Evolutionary conservation across 2,888 invertebrate genomes (phyloP).

Genomic region (Rhodophaea formosa): DNA sequence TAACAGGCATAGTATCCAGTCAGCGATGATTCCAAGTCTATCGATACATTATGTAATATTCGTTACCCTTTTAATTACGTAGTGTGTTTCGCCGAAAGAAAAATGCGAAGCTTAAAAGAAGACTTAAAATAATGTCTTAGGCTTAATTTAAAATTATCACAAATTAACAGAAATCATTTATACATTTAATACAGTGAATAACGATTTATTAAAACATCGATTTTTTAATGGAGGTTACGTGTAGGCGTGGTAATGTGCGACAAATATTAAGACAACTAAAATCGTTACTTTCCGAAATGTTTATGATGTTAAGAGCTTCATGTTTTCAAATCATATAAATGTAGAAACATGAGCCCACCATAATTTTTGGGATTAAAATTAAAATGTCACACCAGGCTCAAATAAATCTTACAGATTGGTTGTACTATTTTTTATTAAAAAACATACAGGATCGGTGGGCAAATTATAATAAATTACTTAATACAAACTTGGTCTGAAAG

Average conservation of each 20-base stretch:
- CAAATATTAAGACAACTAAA: neutral
- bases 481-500: slow-evolving; percentile 33
- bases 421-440: slow-evolving; percentile 42
- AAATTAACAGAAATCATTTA: slow-evolving; percentile 15
- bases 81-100: slow-evolving; percentile 8
- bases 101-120: slow-evolving; percentile 1
- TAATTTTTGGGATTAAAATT: neutral
- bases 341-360: slow-evolving; percentile 4
- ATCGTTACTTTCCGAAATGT: neutral
- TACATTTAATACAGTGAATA: slow-evolving; percentile 9
- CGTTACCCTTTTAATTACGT: slow-evolving; percentile 17
- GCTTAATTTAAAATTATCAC: slow-evolving; percentile 13
- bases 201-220: neutral
- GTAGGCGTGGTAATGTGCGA: slow-evolving; percentile 4
- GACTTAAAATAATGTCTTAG: slow-evolving; percentile 14
- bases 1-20: slow-evolving; percentile 24
- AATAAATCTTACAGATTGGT: slow-evolving; percentile 19
- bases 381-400: neutral
- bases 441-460: slow-evolving; percentile 56
- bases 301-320: neutral
- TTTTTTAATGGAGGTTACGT: neutral
- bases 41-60: slow-evolving; percentile 14
- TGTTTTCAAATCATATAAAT: neutral
- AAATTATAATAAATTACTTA: slow-evolving; percentile 44
- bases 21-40: neutral